Evolutionary conservation across 1,140 invertebrate genomes (phyloP), one percentile per base, ranked within the genome.

Genomic region (Chlorops oryzae): DNA sequence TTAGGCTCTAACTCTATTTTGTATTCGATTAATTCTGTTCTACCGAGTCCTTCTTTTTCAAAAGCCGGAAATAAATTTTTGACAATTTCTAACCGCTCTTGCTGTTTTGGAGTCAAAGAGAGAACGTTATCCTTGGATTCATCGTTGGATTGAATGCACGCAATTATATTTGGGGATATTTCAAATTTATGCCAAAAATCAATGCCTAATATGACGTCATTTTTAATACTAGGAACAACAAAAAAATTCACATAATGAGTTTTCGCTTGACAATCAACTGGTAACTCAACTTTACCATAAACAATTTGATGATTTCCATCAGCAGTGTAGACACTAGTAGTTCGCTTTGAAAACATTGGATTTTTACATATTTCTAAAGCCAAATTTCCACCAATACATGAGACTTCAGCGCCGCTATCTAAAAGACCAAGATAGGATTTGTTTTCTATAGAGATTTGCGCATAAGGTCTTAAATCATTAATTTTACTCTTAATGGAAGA

Each of bases 1-100:
- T 27, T 40, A 10, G 38, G 18, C 24, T 39, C 10, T 15, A 48
- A 13, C 25, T 40, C 46, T 25, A 48, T 48, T 6, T 13, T 20
- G 39, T 48, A 37, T 38, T 48, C 46, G 24, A 48, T n/a, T 20
- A 39, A 21, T 3, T 18, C 7, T 7, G 46, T 48, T 40, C 39
- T 48, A 3, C 46, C 46, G 6, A 39, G 25, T 17, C 46, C 46
- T n/a, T n/a, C 7, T 48, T 13, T 38, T 17, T 39, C 22, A 25
- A 21, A 43, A 20, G 6, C 17, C 6, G 41, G n/a, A n/a, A n/a
- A n/a, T n/a, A n/a, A n/a, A n/a, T n/a, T n/a, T n/a, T n/a, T n/a
- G n/a, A n/a, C n/a, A n/a, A n/a, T n/a, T n/a, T n/a, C n/a, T n/a
- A n/a, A n/a, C n/a, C n/a, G n/a, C n/a, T n/a, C n/a, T n/a, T n/a